These are phyloP conservation scores for Psilanteris sp. DNA, from an alignment of 1,140 invertebrate genomes.

Conservation along the genomic window DNA sequence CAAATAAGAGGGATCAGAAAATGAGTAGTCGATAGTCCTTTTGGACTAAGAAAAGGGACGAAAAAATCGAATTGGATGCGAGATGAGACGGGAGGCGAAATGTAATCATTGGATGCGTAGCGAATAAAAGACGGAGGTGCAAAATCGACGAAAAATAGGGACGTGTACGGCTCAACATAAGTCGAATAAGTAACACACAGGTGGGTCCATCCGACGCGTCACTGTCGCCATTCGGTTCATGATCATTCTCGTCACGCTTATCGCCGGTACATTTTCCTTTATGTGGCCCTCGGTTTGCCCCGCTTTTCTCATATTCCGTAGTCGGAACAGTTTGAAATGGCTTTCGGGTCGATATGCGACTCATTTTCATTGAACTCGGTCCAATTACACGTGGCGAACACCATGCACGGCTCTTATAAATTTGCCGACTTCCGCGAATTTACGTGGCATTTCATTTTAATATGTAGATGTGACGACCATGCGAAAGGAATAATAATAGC, in stretches of 20 bases:
- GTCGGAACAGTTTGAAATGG: slow-evolving; percentile 16
- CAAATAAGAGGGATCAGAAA: slow-evolving; percentile 53
- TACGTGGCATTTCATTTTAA: slow-evolving; percentile 20
- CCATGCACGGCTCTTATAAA: slow-evolving; percentile 33
- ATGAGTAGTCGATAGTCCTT: slow-evolving; percentile 40
- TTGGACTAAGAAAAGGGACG: neutral
- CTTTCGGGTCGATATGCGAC: slow-evolving; percentile 65
- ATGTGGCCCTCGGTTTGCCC: slow-evolving; percentile 9
- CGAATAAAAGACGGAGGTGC: slow-evolving; percentile 11
- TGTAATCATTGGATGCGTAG: slow-evolving; percentile 64
- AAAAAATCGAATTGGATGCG: slow-evolving; percentile 10
- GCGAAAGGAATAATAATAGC: slow-evolving; percentile 24
- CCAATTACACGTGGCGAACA: slow-evolving; percentile 21
- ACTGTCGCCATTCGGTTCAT: slow-evolving; percentile 58
- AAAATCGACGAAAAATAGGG: slow-evolving; percentile 19
- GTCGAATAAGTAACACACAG: slow-evolving; percentile 55
- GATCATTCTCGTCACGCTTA: slow-evolving; percentile 75
- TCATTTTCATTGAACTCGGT: slow-evolving; percentile 61
- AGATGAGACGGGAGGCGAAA: slow-evolving; percentile 31
- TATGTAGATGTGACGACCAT: slow-evolving; percentile 11
- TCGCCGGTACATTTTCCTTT: slow-evolving; percentile 34
- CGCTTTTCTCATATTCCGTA: slow-evolving; percentile 25
- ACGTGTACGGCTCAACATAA: slow-evolving; percentile 33
- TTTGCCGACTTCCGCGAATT: slow-evolving; percentile 19
- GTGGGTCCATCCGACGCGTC: slow-evolving; percentile 61